Base-by-base conservation (phyloP, 2,797 vertebrate genomes). In the Etheostoma nigrum region DNA sequence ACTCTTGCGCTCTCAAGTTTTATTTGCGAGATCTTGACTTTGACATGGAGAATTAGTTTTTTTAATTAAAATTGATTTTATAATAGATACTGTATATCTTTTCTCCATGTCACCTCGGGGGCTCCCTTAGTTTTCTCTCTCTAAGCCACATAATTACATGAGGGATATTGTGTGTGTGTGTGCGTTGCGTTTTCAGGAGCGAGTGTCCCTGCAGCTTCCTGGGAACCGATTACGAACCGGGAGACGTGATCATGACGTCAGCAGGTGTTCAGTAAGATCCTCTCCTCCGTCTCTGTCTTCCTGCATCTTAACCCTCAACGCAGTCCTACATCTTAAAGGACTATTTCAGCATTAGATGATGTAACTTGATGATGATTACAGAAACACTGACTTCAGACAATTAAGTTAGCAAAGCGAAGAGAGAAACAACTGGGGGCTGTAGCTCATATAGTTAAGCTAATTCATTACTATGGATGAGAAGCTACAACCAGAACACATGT, bases 161-260 rank as follows among this genome's bases (percentile, higher is more conserved):
- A 25, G 15, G 44, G 47, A 68, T 54, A 12, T 64, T 2, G 42
- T 45, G 9, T 51, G 25, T 40, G 16, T 40, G 33, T 45, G 8
- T 60, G 1, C 21, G 69, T 75, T 23, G 69, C 74, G 13, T 60
- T 11, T 66, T 55, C 85, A 99, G 98, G 94, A 96, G 86, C 52
- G 94, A 97, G 81, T 99, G 98, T 74, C 96, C 97, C 0, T 99
- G 98, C 88, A 96, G 96, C 80, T 97, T 97, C 88, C 95, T 97
- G 47, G 98, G 98, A 81, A 92, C 95, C 48, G 95, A 97, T 73
- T 98, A 98, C 73, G 94, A 96, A 2, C 95, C 98, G 0, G 98
- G 97, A 88, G 97, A 99, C 84, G 95, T 96, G 51, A 86, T 97
- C 82, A 89, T 98, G 92, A 98, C 95, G 1, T 96, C 97, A 83